Percentiles rank a stretch among this genome's conserved stretches.
Conservation (phyloP, 2,888 invertebrate genomes). For the Coremacera marginata region DNA sequence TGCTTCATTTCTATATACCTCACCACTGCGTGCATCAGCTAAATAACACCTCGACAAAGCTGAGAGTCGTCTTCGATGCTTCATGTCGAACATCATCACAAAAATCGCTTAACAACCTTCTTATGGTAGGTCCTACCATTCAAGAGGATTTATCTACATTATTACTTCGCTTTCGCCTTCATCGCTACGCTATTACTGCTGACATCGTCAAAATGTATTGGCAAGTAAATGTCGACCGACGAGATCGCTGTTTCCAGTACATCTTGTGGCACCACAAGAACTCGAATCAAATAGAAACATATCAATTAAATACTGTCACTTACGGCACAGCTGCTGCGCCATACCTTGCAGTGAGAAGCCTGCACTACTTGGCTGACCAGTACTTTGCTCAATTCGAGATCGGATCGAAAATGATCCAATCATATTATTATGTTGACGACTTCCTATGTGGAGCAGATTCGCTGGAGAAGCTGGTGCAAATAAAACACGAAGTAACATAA, state of each 20-base stretch:
- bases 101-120: no score
- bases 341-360: background rate
- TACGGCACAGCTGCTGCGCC: background rate
- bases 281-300: no score
- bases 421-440: background rate
- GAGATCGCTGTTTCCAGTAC: background rate
- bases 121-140: background rate
- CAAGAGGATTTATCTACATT: background rate
- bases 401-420: background rate
- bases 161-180: background rate
- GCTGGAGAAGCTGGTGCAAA: background rate
- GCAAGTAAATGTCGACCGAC: background rate
- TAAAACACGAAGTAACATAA: background rate
- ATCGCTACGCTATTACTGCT: no score
- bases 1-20: background rate
- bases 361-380: background rate
- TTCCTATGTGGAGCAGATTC: background rate
- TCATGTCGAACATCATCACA: conserved; percentile 34
- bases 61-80: conserved; percentile 41
- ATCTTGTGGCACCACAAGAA: background rate
- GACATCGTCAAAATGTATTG: background rate
- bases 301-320: background rate
- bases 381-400: background rate
- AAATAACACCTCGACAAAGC: conserved; percentile 42
- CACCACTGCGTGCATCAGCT: conserved; percentile 45